Percentiles rank a stretch among this genome's conserved stretches.
phyloP scores from a whole-genome alignment of 2,113 vertebrate species.

The Scomber colias region DNA sequence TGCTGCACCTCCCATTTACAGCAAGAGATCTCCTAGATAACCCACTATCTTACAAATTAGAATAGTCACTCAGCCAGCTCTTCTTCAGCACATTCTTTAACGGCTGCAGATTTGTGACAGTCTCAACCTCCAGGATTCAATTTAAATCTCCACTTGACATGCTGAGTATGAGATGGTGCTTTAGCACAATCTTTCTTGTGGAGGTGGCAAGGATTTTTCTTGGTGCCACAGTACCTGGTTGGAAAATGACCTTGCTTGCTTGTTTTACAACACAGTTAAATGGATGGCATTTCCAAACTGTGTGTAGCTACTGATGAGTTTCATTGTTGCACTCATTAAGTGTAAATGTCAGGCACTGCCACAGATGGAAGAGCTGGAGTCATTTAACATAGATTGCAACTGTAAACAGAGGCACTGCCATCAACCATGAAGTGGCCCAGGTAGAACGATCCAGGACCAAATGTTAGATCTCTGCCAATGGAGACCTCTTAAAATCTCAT shows the following conservation, averaged over 20 bases:
- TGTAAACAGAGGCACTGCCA: conserved; percentile 51
- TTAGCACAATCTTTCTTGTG: conserved; percentile 37
- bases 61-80: conserved; percentile 67
- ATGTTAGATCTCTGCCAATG: conserved; percentile 32
- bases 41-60: conserved; percentile 73
- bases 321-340: conserved; percentile 55
- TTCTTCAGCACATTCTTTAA: conserved; percentile 68
- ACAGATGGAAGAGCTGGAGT: conserved; percentile 43
- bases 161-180: conserved; percentile 54
- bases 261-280: conserved; percentile 57
- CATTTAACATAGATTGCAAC: conserved; percentile 50
- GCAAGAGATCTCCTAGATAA: conserved; percentile 73
- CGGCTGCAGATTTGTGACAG: conserved; percentile 65
- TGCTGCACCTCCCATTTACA: conserved; percentile 53
- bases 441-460: conserved; percentile 41
- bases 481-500: conserved; percentile 34
- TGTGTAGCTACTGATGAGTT: conserved; percentile 55
- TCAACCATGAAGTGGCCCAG: conserved; percentile 35
- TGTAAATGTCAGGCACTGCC: conserved; percentile 66
- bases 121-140: conserved; percentile 60
- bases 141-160: conserved; percentile 74
- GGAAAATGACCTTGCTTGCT: conserved; percentile 48
- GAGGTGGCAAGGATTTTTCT: conserved; percentile 38
- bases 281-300: conserved; percentile 53
- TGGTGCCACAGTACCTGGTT: conserved; percentile 16